A percentile compares a stretch with the other conserved stretches of the same genome.
These are phyloP conservation scores for Galaxias olidus DNA, from an alignment of 2,797 vertebrate species.

Conservation along the genomic window DNA sequence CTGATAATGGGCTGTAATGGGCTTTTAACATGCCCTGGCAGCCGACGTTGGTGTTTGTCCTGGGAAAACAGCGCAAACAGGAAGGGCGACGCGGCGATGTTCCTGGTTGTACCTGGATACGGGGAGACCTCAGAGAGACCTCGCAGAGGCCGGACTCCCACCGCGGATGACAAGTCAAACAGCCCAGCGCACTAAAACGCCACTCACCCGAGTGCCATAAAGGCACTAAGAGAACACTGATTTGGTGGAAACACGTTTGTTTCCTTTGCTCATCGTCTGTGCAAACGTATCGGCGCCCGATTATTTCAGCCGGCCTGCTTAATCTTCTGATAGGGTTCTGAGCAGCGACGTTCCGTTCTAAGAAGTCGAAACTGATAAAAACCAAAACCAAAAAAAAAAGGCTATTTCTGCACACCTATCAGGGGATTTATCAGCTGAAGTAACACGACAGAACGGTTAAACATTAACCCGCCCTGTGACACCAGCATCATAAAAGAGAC, in stretches of 20 bases:
- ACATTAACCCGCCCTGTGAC: slow-evolving; percentile 26
- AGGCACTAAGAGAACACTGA: slow-evolving; percentile 36
- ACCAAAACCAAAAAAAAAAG: slow-evolving; percentile 24
- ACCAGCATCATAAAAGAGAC: slow-evolving; percentile 3
- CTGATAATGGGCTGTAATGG: slow-evolving; percentile 74
- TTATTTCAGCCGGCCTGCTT: slow-evolving; percentile 43
- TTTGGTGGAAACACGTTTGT: slow-evolving; percentile 47
- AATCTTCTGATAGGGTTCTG: slow-evolving; percentile 29
- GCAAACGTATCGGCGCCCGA: slow-evolving; percentile 14
- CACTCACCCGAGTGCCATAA: slow-evolving; percentile 44
- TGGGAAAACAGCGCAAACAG: slow-evolving; percentile 64
- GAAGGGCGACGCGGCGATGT: slow-evolving; percentile 58
- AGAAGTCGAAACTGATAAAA: slow-evolving; percentile 41
- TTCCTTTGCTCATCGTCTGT: not conserved
- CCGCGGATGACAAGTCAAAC: slow-evolving; percentile 45
- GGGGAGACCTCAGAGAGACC: slow-evolving; percentile 24
- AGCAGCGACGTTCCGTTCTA: slow-evolving; percentile 30
- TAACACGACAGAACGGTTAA: slow-evolving; percentile 42
- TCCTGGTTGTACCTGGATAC: slow-evolving; percentile 20
- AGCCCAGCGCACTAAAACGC: slow-evolving; percentile 49
- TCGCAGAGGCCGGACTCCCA: slow-evolving; percentile 42
- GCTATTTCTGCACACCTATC: slow-evolving; percentile 38
- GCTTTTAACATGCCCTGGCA: slow-evolving; percentile 64
- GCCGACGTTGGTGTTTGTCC: slow-evolving; percentile 66
- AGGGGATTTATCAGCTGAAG: slow-evolving; percentile 1